Evolutionary conservation across 2,888 invertebrate species (phyloP).

Genomic region (Listrodromus nycthemerus): DNA sequence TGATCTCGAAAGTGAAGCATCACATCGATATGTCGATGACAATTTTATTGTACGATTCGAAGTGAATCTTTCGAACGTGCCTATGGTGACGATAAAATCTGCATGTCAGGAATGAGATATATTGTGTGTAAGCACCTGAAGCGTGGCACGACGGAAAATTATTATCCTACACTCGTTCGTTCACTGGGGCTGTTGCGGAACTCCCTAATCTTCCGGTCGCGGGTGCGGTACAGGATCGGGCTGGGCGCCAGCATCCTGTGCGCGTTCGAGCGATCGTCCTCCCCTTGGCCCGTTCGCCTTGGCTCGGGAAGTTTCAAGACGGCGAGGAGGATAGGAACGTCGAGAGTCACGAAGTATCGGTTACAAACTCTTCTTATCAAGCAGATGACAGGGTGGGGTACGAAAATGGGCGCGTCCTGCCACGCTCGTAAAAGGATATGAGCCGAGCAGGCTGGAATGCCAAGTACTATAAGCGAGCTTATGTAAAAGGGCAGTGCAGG

Average conservation of each 20-base stretch:
- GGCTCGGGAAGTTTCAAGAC: slow-evolving; percentile 47
- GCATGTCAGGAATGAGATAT: not conserved
- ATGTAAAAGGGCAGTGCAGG: slow-evolving; percentile 44
- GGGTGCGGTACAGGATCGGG: slow-evolving; percentile 42
- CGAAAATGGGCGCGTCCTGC: slow-evolving; percentile 57
- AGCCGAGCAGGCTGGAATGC: slow-evolving; percentile 74
- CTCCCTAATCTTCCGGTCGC: slow-evolving; percentile 52
- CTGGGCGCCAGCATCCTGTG: slow-evolving; percentile 49
- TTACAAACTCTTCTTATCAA: slow-evolving; percentile 76
- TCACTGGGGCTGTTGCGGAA: slow-evolving; percentile 42
- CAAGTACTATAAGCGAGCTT: slow-evolving; percentile 69
- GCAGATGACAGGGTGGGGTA: slow-evolving; percentile 57
- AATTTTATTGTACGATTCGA: too few species aligned
- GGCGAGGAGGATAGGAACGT: slow-evolving; percentile 25
- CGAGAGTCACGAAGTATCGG: slow-evolving; percentile 72
- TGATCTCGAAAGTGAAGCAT: too few species aligned
- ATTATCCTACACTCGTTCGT: slow-evolving; percentile 32
- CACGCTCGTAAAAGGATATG: slow-evolving; percentile 76
- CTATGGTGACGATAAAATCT: too few species aligned
- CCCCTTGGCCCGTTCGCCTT: slow-evolving; percentile 18
- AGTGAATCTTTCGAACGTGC: too few species aligned
- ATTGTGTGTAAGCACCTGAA: not conserved
- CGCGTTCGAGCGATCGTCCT: slow-evolving; percentile 50
- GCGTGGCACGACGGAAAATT: slow-evolving; percentile 1
- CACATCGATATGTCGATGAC: too few species aligned